A percentile compares a stretch with the other conserved stretches of the same genome.
Conservation (phyloP, 2,113 vertebrate genomes). For the Syrrhaptes paradoxus region DNA sequence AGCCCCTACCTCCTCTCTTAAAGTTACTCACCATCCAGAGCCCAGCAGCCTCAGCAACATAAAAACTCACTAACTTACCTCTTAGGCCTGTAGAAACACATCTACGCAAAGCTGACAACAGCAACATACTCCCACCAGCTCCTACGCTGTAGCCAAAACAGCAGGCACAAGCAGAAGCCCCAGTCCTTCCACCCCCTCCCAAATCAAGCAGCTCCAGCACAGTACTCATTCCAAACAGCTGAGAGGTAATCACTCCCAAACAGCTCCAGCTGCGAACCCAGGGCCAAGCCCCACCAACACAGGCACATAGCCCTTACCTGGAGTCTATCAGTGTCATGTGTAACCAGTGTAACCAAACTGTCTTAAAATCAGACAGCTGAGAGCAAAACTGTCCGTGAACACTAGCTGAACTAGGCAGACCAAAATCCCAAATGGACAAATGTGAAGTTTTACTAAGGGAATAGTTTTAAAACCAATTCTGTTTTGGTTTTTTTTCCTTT, state of each 20-base stretch:
- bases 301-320: neutral
- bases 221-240: neutral
- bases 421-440: neutral
- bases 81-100: accelerated
- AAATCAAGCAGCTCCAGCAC: neutral
- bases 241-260: neutral
- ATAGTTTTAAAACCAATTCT: neutral
- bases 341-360: no score
- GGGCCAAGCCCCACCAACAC: neutral
- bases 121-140: accelerated
- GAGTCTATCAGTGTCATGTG: accelerated
- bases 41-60: accelerated
- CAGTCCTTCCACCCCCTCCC: neutral
- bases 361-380: neutral
- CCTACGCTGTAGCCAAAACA: accelerated
- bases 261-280: neutral
- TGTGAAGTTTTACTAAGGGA: neutral
- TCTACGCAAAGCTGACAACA: accelerated
- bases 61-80: neutral
- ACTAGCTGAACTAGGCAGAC: neutral
- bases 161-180: accelerated
- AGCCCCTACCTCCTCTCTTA: neutral
- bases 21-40: neutral
- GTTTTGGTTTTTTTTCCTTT: neutral
- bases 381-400: neutral